A percentile compares a stretch with the other conserved stretches of the same genome.
These are phyloP conservation scores for Myripristis murdjan DNA, from an alignment of 2,797 vertebrate genomes.

Conservation along the genomic window DNA sequence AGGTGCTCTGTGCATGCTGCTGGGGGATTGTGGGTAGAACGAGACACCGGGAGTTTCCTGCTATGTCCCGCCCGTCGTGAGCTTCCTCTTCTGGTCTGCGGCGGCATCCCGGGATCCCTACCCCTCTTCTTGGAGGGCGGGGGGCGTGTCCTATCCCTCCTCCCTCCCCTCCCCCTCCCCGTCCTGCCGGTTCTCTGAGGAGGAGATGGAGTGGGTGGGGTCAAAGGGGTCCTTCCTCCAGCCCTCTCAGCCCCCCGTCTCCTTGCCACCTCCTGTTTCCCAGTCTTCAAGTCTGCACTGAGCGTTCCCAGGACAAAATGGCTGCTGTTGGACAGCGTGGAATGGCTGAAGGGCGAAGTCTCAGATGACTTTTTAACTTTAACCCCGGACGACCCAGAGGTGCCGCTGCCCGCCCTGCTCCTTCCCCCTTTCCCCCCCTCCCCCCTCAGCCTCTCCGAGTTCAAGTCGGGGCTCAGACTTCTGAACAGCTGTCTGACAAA, in stretches of 20 bases:
- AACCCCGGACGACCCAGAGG: constrained; percentile 49
- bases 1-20: background rate
- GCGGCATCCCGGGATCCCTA: constrained; percentile 33
- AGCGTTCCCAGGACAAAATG: constrained; percentile 62
- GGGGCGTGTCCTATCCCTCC: constrained; percentile 27
- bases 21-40: background rate
- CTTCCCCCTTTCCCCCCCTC: constrained; percentile 64
- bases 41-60: constrained; percentile 36
- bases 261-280: constrained; percentile 35
- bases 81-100: constrained; percentile 54
- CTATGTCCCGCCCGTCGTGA: constrained; percentile 48
- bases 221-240: background rate
- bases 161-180: constrained; percentile 25
- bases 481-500: constrained; percentile 89
- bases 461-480: constrained; percentile 88
- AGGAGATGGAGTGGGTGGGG: background rate
- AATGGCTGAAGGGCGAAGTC: constrained; percentile 59
- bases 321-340: constrained; percentile 60
- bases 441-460: constrained; percentile 70
- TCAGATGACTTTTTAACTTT: constrained; percentile 63
- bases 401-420: constrained; percentile 43
- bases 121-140: constrained; percentile 13
- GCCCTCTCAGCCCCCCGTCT: constrained; percentile 25
- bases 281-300: constrained; percentile 42
- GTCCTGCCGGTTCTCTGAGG: constrained; percentile 32